Conservation (phyloP, 2,113 vertebrate genomes). For the Fukomys damarensis region DNA sequence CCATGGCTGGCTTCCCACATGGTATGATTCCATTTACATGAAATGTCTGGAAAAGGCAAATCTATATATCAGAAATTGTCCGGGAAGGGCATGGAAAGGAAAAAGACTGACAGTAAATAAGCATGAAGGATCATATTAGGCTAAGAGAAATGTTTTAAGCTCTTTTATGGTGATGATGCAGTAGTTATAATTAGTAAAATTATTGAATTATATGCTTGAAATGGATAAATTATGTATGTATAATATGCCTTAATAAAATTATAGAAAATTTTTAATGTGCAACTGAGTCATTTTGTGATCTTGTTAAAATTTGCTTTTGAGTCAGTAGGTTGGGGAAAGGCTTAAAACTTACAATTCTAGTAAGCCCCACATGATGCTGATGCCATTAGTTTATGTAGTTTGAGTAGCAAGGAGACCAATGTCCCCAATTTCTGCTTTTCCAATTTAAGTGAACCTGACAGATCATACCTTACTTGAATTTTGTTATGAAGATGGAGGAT, state of each 20-base stretch:
- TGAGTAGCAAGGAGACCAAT: background rate
- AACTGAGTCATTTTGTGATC: background rate
- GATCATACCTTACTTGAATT: background rate
- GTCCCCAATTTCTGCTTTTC: background rate
- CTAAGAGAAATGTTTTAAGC: background rate
- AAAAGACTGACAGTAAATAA: background rate
- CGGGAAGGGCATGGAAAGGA: background rate
- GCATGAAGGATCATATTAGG: background rate
- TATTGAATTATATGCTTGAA: background rate
- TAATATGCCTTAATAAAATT: background rate
- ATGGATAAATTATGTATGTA: background rate
- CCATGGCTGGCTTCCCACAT: no score
- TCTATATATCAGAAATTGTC: background rate
- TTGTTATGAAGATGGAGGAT: background rate
- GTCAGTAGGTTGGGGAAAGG: background rate
- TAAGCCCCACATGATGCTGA: background rate
- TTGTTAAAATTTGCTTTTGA: background rate
- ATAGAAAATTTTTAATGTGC: background rate
- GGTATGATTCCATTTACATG: background rate
- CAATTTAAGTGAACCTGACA: background rate
- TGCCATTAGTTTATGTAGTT: background rate
- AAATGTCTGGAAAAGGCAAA: conserved; percentile 2
- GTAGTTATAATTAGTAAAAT: conserved; percentile 22
- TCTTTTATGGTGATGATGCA: background rate
- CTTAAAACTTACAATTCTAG: background rate